Evolutionary conservation across 2,113 vertebrate genomes (phyloP), one percentile per base, ranked within the genome.

Genomic region (Lutjanus erythropterus): DNA sequence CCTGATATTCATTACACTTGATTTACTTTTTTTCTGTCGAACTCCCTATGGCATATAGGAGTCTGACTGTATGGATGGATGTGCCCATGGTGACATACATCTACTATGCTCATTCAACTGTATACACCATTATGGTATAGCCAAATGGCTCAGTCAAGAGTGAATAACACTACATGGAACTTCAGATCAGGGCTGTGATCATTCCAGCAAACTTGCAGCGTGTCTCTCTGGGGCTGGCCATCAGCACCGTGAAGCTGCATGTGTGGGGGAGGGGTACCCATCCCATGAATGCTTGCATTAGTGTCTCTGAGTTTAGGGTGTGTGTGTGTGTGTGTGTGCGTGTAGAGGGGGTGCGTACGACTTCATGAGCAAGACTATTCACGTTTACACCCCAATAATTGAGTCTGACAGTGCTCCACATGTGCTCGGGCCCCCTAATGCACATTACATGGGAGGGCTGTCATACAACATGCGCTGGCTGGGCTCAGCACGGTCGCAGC

Each of bases 351-450:
- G n/a, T n/a, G n/a, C n/a, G 33, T 23, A 25, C 0, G 31, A 77
- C 18, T 60, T 66, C 11, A 56, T 74, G 35, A 41, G 42, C 46
- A 61, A 49, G 71, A 18, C 62, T 46, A 6, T 74, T 83, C 65
- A 67, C 41, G 68, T 88, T 75, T 42, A 71, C 76, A 81, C 59
- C 71, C 76, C 25, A 73, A 29, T 80, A 72, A 86, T 52, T 68
- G 68, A 35, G 56, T 73, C 16, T 88, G 83, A 91, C 83, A 85
- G 55, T n/a, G 44, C 49, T 66, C 72, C 59, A 71, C 68, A 65
- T 73, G 75, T 78, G 49, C 12, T 69, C 18, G 0, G 11, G 6
- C 56, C 14, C 66, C 37, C 71, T 69, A 46, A 79, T 5, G 2
- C 71, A 64, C 25, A 56, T 33, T 37, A 80, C 67, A 69, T 67